These are phyloP conservation scores for Bufotes viridis DNA, from an alignment of 2,797 vertebrate species.

Conservation along the genomic window DNA sequence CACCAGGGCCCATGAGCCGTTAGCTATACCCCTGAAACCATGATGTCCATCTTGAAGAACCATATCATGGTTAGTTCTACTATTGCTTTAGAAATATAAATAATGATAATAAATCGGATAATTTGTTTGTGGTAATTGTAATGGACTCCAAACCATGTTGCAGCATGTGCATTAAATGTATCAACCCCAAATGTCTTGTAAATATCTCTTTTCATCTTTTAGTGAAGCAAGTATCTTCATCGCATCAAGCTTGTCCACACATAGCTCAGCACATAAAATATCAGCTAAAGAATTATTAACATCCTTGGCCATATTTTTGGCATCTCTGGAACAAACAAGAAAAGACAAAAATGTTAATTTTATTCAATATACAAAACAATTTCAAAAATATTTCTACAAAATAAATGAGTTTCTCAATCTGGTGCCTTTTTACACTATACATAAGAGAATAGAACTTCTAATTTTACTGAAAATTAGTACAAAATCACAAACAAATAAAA, in stretches of 20 bases:
- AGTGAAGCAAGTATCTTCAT: constrained; percentile 85
- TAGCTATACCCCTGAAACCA: no score
- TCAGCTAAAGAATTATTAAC: constrained; percentile 84
- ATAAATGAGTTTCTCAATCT: no score
- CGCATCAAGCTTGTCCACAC: constrained; percentile 84
- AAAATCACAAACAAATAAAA: no score
- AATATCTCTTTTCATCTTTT: constrained; percentile 87
- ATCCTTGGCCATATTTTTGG: constrained; percentile 94
- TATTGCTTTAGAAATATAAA: not conserved
- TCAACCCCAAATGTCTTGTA: constrained; percentile 95
- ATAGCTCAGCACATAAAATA: constrained; percentile 79
- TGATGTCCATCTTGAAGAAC: no score
- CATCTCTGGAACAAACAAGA: constrained; percentile 80
- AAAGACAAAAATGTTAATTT: not conserved
- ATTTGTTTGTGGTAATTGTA: not conserved
- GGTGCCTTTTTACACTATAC: no score
- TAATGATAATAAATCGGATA: not conserved
- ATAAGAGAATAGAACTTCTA: no score
- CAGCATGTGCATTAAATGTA: no score
- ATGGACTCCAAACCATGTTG: not conserved
- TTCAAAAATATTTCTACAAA: not conserved
- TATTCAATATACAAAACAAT: not conserved
- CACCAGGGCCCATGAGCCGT: no score
- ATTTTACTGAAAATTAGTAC: no score
- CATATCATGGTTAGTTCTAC: no score